Evolutionary conservation across 2,113 vertebrate species (phyloP).

Genomic region (Vulpes vulpes): DNA sequence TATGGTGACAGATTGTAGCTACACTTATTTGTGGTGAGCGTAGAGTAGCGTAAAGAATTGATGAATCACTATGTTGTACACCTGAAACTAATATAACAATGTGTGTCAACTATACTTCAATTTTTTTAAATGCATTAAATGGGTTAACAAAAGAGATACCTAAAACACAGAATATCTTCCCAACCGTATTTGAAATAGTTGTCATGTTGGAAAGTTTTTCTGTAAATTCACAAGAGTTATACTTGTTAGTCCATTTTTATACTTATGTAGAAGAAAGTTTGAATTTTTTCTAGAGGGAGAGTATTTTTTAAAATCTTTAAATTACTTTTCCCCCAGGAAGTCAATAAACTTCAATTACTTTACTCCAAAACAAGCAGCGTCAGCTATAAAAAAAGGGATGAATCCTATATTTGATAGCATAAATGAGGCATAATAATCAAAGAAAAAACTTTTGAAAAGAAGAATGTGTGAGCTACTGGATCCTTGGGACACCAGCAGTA

Average conservation of each 20-base stretch:
- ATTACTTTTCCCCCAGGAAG: slow-evolving; percentile 24
- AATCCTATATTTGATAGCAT: slow-evolving; percentile 75
- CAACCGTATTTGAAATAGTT: slow-evolving; percentile 38
- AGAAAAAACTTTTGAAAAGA: slow-evolving; percentile 70
- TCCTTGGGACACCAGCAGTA: slow-evolving; percentile 50
- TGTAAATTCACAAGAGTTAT: slow-evolving; percentile 69
- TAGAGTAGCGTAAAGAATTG: not conserved
- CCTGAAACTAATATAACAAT: not conserved
- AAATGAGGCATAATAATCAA: slow-evolving; percentile 77
- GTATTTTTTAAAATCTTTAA: slow-evolving; percentile 62
- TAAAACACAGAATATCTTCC: slow-evolving; percentile 12
- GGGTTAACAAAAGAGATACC: slow-evolving; percentile 19
- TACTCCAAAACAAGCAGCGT: slow-evolving; percentile 71
- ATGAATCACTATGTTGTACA: not conserved
- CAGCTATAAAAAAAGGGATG: slow-evolving; percentile 62
- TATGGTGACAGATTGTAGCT: not conserved
- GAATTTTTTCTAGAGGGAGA: slow-evolving; percentile 25
- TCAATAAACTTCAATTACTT: slow-evolving; percentile 75
- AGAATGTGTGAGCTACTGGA: slow-evolving; percentile 56
- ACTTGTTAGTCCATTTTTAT: slow-evolving; percentile 43
- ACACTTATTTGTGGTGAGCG: not conserved
- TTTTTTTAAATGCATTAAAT: not conserved
- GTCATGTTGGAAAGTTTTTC: slow-evolving; percentile 37
- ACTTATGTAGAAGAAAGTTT: slow-evolving; percentile 31
- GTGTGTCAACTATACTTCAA: not conserved